Percentiles rank a stretch among this genome's conserved stretches.
phyloP scores from a whole-genome alignment of 1,140 invertebrate species.

The Eulimnadia texana region DNA sequence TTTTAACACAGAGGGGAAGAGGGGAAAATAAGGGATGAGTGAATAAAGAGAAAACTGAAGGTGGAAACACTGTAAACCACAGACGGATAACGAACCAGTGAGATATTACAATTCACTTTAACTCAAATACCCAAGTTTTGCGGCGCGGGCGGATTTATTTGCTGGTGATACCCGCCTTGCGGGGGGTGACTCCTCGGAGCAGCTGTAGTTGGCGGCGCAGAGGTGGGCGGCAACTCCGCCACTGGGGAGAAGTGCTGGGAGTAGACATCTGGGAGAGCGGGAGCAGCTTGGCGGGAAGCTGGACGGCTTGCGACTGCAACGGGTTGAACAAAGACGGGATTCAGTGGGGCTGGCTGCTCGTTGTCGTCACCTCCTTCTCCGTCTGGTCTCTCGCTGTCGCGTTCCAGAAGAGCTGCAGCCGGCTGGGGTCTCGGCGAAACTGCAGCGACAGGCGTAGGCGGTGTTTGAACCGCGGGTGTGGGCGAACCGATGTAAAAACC shows the following conservation, averaged over 20 bases:
- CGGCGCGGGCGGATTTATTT: no score
- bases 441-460: not conserved
- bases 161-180: not conserved
- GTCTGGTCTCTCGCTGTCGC: constrained; percentile 8
- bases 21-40: no score
- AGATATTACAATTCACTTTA: no score
- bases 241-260: not conserved
- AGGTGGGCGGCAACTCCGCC: not conserved
- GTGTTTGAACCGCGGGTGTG: not conserved
- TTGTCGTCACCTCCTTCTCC: constrained; percentile 2
- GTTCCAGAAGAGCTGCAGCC: not conserved
- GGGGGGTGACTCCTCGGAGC: not conserved
- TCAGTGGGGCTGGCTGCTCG: constrained; percentile 3
- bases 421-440: not conserved
- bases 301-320: not conserved
- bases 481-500: constrained; percentile 8
- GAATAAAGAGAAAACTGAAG: no score
- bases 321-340: not conserved
- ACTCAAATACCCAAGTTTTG: no score
- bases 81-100: no score
- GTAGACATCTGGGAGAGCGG: not conserved
- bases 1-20: no score
- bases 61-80: no score
- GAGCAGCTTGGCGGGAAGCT: constrained; percentile 5
- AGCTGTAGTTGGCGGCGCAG: not conserved